These are phyloP conservation scores for Aporophyla lueneburgensis DNA, from an alignment of 2,888 invertebrate genomes.

Conservation along the genomic window DNA sequence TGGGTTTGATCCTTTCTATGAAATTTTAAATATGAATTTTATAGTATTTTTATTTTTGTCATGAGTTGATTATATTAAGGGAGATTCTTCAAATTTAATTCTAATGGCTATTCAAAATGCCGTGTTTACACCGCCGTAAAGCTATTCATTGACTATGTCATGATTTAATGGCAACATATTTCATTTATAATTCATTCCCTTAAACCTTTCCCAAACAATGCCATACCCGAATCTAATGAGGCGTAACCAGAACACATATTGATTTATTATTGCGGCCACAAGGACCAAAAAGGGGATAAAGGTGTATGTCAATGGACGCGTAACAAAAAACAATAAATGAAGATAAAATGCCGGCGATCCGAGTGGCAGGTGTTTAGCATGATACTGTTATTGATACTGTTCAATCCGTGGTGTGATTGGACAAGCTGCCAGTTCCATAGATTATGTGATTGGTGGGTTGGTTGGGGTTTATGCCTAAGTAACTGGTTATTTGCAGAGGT, in stretches of 20 bases:
- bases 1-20: constrained; percentile 52
- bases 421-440: constrained; percentile 55
- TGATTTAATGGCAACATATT: constrained; percentile 49
- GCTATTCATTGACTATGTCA: constrained; percentile 19
- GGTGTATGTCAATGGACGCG: constrained; percentile 74
- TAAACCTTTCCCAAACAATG: constrained; percentile 39
- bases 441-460: constrained; percentile 13
- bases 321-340: constrained; percentile 79
- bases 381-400: constrained; percentile 75
- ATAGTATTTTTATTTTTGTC: constrained; percentile 7
- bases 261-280: constrained; percentile 68
- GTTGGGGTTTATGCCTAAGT: constrained; percentile 23
- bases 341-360: constrained; percentile 80
- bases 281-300: constrained; percentile 74
- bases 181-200: constrained; percentile 35
- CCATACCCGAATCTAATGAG: constrained; percentile 67
- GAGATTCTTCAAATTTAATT: not conserved
- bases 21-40: constrained; percentile 4
- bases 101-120: not conserved
- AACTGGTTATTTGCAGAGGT: not conserved
- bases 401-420: constrained; percentile 62
- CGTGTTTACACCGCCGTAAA: constrained; percentile 38
- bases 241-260: constrained; percentile 71
- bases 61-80: constrained; percentile 34
- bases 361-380: constrained; percentile 79